phyloP scores from a whole-genome alignment of 1,140 invertebrate species.

The Laodelphax striatellus region DNA sequence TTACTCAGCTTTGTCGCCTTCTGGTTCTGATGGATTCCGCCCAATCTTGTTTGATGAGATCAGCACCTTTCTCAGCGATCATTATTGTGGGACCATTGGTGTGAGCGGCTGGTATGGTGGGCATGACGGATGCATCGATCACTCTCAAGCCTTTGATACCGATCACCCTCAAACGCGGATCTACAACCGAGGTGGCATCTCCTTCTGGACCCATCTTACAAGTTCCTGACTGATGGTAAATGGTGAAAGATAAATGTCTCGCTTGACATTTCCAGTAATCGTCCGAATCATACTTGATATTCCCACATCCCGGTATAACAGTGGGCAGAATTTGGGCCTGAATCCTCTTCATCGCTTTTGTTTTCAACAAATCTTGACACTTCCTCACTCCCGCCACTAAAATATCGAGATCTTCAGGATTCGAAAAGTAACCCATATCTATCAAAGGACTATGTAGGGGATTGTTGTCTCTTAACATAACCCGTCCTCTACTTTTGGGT shows the following conservation, averaged over 20 bases:
- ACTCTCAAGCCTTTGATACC: conserved; percentile 58
- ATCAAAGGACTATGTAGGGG: conserved; percentile 68
- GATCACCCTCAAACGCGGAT: conserved; percentile 52
- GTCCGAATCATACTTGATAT: conserved; percentile 47
- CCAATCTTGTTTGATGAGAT: conserved; percentile 48
- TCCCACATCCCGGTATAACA: conserved; percentile 49
- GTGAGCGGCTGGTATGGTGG: conserved; percentile 42
- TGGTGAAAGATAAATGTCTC: conserved; percentile 51
- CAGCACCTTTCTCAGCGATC: conserved; percentile 59
- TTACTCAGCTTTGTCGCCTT: too few relatives aligned
- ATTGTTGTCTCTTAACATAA: conserved; percentile 52
- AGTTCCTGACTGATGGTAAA: conserved; percentile 69
- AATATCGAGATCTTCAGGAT: conserved; percentile 47
- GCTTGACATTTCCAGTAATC: conserved; percentile 62
- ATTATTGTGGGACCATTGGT: conserved; percentile 52
- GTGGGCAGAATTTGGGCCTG: conserved; percentile 45
- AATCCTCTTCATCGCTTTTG: conserved; percentile 43
- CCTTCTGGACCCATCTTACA: conserved; percentile 68
- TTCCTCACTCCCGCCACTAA: conserved; percentile 48
- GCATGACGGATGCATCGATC: conserved; percentile 62
- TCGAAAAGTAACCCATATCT: conserved; percentile 64
- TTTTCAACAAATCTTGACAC: conserved; percentile 42
- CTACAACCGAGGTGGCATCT: conserved; percentile 57
- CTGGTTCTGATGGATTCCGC: background rate
- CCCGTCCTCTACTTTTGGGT: conserved; percentile 59